Base-by-base conservation (phyloP, 2,113 vertebrate species). In the Brachyhypopomus gauderio region DNA sequence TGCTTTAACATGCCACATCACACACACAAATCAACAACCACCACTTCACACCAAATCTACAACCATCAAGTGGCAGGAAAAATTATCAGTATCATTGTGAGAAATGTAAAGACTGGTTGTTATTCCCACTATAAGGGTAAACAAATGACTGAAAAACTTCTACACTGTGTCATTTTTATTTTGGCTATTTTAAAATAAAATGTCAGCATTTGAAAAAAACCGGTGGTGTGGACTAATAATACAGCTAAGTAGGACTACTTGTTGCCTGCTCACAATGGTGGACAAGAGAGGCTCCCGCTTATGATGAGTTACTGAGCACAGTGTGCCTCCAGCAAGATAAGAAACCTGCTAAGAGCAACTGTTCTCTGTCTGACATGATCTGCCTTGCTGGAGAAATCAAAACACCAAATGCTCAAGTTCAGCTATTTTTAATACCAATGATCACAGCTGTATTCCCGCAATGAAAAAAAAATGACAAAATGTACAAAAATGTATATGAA, bases 201-300 rank as follows among this genome's bases (percentile, higher is more conserved):
- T 84, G 88, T 80, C 80, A 59, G 25, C 20, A 38, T 77, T 81
- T 83, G 91, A 88, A 85, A 89, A 89, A 83, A 76, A 78, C 84
- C 66, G 2, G 76, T 77, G 76, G 1, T 73, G 77, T 89, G 88
- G 58, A 92, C 91, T 90, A 91, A 92, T 91, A 90, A 92, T 91
- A 88, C 85, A 91, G 86, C 87, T 79, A 85, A 84, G 85, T 78
- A 41, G 62, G 79, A 58, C 75, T 80, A 87, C 82, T 88, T 88
- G 86, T 87, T 77, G 62, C 72, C 56, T 71, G 71, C 58, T 69
- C 48, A 79, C 66, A 80, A 12, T 5, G 30, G 58, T 16, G 74
- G 66, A 59, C 48, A 48, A 17, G 17, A 69, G 55, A 79, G 71
- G 48, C 81, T 77, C 70, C 58, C 70, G 30, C 59, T 75, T 81